Conservation (phyloP, 2,888 invertebrate genomes). For the Chironomus riparius region DNA sequence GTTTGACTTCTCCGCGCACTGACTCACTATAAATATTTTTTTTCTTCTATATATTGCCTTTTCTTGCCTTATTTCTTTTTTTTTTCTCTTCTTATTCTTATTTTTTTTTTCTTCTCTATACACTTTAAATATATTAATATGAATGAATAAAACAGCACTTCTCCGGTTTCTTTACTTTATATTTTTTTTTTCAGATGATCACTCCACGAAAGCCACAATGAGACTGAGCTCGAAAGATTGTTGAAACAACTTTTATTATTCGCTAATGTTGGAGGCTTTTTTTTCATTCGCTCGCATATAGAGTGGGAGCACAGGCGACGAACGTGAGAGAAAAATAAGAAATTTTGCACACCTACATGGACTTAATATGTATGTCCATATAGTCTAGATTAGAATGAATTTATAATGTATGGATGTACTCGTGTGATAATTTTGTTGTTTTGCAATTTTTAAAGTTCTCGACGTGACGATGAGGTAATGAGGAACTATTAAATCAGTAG, state of each 20-base stretch:
- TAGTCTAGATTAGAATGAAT: background rate
- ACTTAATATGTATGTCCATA: background rate
- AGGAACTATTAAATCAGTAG: background rate
- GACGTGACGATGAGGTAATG: too few relatives aligned
- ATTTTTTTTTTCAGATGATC: conserved; percentile 17
- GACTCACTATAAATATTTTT: conserved; percentile 18
- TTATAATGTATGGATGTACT: background rate
- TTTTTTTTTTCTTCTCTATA: conserved; percentile 2
- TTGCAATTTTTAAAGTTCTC: background rate
- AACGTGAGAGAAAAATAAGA: conserved; percentile 23
- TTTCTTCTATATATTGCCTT: conserved; percentile 9
- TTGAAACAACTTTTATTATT: conserved; percentile 27
- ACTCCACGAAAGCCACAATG: conserved; percentile 24
- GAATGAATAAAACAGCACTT: background rate
- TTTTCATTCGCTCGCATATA: background rate
- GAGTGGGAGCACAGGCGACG: conserved; percentile 3
- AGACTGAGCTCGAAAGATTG: conserved; percentile 23
- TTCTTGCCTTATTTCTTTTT: conserved; percentile 24
- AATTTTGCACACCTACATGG: conserved; percentile 26
- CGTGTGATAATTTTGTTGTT: background rate
- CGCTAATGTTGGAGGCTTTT: conserved; percentile 20
- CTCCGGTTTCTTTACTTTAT: background rate
- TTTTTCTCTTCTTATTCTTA: conserved; percentile 5
- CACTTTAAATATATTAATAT: background rate
- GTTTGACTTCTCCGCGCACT: conserved; percentile 19